Base-by-base conservation (phyloP, 2,797 vertebrate species). In the Chloroceryle amazona region DNA sequence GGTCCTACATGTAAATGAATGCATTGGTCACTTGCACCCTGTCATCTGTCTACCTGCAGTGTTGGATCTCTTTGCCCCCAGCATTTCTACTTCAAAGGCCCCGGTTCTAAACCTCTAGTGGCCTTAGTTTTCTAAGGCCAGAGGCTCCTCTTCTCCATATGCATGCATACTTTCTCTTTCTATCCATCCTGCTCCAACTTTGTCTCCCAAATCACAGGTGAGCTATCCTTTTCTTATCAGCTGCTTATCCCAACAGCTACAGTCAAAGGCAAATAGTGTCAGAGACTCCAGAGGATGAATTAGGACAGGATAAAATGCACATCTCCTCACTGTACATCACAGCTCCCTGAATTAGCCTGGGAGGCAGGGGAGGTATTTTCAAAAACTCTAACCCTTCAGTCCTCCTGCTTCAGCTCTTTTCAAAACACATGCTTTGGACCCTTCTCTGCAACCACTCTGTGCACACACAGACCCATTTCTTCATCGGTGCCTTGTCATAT, bases 1-100 rank as follows among this genome's bases (percentile, higher is more conserved):
- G 26, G 12, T 67, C 39, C n/a, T 19, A 4, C 1, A 1, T 20
- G 37, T 61, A n/a, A 39, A 31, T 26, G 42, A 51, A 35, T 0
- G 1, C 51, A 12, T 7, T 52, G 58, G 70, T 49, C 44, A 37
- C 13, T 41, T 65, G 21, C 39, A 37, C 12, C 39, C 63, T 37
- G 35, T 55, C 39, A 42, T 23, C 20, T 37, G 5, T 23, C 41
- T 63, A 18, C 4, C 21, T 37, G 28, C 17, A 39, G 2, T 21
- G 6, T 0, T 70, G 39, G 6, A 13, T 39, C 4, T 46, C 7
- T 74, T 3, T 5, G 29, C 21, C 28, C 6, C 15, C 3, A 3
- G 2, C 12, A n/a, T 71, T 78, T 70, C 22, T 22, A 20, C 42
- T 58, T 22, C 21, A 28, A 81, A 79, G 44, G 16, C 6, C 3